Base-by-base conservation (phyloP, 1,140 invertebrate genomes). In the Heliconius nattereri region DNA sequence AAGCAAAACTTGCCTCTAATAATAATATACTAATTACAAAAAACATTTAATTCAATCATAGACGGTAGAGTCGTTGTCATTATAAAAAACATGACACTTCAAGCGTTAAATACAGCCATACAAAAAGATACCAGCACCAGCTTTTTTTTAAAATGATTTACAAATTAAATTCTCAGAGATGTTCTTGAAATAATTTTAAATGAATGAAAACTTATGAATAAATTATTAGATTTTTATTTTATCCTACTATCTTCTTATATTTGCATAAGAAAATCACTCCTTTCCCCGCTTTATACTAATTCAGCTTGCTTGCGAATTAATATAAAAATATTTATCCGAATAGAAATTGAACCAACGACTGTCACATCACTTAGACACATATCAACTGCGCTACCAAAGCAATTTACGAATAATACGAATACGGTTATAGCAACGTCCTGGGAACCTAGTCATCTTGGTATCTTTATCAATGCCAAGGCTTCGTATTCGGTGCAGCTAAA, bases 381-480 rank as follows among this genome's bases (percentile, higher is more conserved):
- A 20, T 5, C 19, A 52, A 52, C 5, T 52, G 49, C 7, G 6
- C 49, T 52, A 52, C 49, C 19, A 52, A 19, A 52, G 6, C 6
- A 19, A 52, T 16, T 52, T 20, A 52, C 1, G 20, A 20, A 20
- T 52, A 26, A 66, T 66, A 45, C 20, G 13, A 71, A 29, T 72
- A 71, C 76, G 72, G 49, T 72, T 78, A 78, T 57, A 78, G 78
- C 78, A 81, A 73, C 26, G 37, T 72, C 83, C 52, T 35, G 60
- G 20, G n/a, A 54, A 23, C 40, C 83, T 89, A 90, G 86, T 90
- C 89, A 90, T 85, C n/a, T n/a, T n/a, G n/a, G n/a, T n/a, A n/a
- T n/a, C 82, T 76, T 82, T 86, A 83, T 87, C 91, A 92, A 89
- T 92, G 90, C 89, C 90, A 92, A 92, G 90, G 91, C 85, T 87